phyloP scores from a whole-genome alignment of 1,140 invertebrate species.

The Stratiolaelaps scimitus region DNA sequence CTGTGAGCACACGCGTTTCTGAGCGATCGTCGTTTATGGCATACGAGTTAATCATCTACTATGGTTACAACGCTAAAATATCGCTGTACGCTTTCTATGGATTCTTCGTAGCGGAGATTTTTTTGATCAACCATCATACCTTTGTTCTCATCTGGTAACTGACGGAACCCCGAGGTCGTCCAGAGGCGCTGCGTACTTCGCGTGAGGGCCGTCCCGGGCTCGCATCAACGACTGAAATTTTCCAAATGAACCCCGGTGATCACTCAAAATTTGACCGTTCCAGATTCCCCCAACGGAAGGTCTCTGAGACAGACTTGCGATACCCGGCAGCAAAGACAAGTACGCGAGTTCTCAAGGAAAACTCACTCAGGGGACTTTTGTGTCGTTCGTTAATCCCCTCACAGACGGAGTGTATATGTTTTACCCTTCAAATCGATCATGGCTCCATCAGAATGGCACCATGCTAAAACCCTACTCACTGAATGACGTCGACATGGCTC shows the following conservation, averaged over 20 bases:
- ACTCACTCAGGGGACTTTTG: no score
- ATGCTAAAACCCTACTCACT: conserved; percentile 21
- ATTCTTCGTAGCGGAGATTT: no score
- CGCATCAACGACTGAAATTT: conserved; percentile 11
- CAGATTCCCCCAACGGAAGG: not conserved
- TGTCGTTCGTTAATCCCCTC: no score
- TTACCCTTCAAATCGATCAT: no score
- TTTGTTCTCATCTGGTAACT: conserved; percentile 17
- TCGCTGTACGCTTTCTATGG: not conserved
- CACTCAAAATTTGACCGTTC: no score
- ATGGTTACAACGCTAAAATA: not conserved
- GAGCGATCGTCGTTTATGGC: not conserved
- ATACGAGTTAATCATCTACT: not conserved
- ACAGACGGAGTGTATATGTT: no score
- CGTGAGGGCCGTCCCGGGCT: not conserved
- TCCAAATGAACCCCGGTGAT: no score
- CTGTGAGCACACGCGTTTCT: no score
- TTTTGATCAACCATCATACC: not conserved
- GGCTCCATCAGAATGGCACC: no score
- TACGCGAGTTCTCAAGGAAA: no score
- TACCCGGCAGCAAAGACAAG: no score
- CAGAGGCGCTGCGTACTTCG: conserved; percentile 4
- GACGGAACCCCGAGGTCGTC: conserved; percentile 6
- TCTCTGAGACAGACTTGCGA: not conserved
- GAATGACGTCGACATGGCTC: conserved; percentile 18